Evolutionary conservation across 1,140 invertebrate genomes (phyloP), one percentile per base, ranked within the genome.

Genomic region (Macrosteles quadrilineatus): DNA sequence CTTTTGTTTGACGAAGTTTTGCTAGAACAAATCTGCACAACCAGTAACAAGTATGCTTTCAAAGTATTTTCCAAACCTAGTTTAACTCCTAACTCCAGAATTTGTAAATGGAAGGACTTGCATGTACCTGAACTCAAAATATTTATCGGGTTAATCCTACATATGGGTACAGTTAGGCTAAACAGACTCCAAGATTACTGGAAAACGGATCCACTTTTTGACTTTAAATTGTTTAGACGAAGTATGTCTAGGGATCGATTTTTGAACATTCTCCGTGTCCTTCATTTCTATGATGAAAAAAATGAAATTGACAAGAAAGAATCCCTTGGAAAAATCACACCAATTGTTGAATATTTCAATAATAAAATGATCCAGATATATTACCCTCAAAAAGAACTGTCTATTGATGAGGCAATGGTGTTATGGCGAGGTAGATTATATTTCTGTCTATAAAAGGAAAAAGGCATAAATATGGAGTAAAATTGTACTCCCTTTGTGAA

Each of bases 151-250:
- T 9, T 40, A 40, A 17, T 40, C 6, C 17, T 40, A 40, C 36
- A 40, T 40, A 40, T 40, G 36, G 36, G n/a, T n/a, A n/a, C n/a
- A n/a, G n/a, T n/a, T n/a, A n/a, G n/a, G n/a, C n/a, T n/a, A n/a
- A n/a, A n/a, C 17, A 40, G 36, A 40, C 17, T 76, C 25, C 71
- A 74, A 47, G 72, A 76, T 67, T 76, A 76, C 65, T 75, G 74
- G 72, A 76, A 75, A 36, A 73, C 32, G 1, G 36, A 76, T 43
- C 43, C 32, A 21, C 43, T 75, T 21, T 75, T 72, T 43, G 71
- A 72, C 59, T 32, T 64, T 11, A 25, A 9, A 12, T 1, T 12
- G 25, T 64, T 64, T 31, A 23, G 30, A 32, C 9, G 31, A 1
- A 30, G 31, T 32, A 64, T 64, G 12, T 12, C 25, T 21, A 9